Conservation (phyloP, 2,113 vertebrate genomes). For the Junco hyemalis region DNA sequence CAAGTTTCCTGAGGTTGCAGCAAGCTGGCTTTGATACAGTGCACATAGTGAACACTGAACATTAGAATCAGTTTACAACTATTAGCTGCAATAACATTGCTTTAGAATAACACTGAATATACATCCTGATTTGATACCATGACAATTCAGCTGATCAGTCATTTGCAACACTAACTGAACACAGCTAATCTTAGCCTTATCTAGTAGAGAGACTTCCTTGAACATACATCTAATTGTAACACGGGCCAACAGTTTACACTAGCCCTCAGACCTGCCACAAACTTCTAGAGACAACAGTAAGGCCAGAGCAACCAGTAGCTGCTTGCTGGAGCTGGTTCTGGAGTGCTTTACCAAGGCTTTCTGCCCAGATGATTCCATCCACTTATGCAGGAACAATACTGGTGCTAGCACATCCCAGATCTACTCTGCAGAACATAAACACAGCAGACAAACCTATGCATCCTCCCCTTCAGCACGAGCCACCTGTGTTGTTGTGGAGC, state of each 20-base stretch:
- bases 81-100: background rate
- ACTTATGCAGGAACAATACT: background rate
- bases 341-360: background rate
- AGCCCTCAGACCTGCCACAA: background rate
- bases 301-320: background rate
- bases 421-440: background rate
- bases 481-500: background rate
- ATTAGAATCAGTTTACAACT: background rate
- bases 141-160: background rate
- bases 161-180: background rate
- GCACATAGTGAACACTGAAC: fast-evolving
- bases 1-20: background rate
- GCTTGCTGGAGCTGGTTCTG: background rate
- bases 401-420: background rate
- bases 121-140: background rate
- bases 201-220: background rate
- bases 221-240: background rate
- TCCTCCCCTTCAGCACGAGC: fast-evolving
- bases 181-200: background rate
- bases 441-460: background rate
- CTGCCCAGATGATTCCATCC: background rate
- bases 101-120: background rate
- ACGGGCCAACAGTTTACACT: background rate
- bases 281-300: background rate
- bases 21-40: background rate